Percentiles rank a stretch among this genome's conserved stretches.
Evolutionary conservation across 2,113 vertebrate species (phyloP).

Genomic region (Campylomormyrus numenius): DNA sequence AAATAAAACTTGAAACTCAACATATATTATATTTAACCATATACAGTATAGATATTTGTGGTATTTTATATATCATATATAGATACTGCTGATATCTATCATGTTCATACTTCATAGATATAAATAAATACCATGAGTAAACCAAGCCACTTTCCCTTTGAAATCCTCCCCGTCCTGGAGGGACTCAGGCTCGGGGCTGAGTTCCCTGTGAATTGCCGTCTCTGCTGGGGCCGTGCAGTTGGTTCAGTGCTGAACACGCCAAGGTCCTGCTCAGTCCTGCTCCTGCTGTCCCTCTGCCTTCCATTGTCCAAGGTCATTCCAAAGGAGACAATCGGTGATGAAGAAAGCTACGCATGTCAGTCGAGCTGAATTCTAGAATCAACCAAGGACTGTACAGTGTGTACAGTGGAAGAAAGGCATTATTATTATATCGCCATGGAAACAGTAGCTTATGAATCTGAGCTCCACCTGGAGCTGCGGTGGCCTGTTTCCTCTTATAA

Average conservation of each 20-base stretch:
- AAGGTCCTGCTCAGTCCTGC: neutral
- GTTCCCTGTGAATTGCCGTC: neutral
- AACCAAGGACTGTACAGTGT: neutral
- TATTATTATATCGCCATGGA: conserved; percentile 7
- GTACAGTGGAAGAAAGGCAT: neutral
- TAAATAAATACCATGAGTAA: neutral
- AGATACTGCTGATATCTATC: neutral
- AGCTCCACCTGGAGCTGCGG: neutral
- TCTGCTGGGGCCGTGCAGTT: neutral
- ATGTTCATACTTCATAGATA: neutral
- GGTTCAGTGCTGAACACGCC: neutral
- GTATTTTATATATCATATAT: neutral
- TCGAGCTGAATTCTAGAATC: neutral
- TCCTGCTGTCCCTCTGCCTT: neutral
- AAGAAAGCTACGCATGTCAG: neutral
- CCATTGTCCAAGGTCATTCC: conserved; percentile 31
- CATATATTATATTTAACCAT: neutral
- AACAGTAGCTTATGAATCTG: neutral
- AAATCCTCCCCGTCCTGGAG: neutral
- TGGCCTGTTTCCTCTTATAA: neutral
- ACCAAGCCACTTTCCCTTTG: neutral
- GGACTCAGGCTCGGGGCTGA: neutral
- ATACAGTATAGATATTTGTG: neutral
- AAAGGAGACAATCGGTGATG: conserved; percentile 22
- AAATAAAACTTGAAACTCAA: neutral